phyloP scores from a whole-genome alignment of 1,140 invertebrate genomes.

The Lordiphosa mommai region DNA sequence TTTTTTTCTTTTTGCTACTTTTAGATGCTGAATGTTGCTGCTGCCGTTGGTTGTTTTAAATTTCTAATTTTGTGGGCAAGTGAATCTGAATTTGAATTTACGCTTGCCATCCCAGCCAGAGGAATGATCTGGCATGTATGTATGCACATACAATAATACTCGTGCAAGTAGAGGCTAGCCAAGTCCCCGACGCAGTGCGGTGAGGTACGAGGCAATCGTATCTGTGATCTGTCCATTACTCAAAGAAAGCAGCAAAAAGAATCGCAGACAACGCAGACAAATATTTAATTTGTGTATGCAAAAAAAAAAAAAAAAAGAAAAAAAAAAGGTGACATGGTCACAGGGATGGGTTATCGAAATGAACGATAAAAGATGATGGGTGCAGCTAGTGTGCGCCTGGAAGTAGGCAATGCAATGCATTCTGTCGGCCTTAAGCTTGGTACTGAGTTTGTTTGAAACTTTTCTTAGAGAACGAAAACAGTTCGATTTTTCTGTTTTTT shows the following conservation, averaged over 20 bases:
- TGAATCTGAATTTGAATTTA: conserved; percentile 73
- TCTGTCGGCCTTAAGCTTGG: too few relatives aligned
- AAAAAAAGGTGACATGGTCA: background rate
- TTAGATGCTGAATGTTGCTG: conserved; percentile 54
- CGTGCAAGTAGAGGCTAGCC: background rate
- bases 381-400: conserved; percentile 10
- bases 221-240: conserved; percentile 48
- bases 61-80: conserved; percentile 76
- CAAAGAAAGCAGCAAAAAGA: conserved; percentile 39
- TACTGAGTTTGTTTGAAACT: too few relatives aligned
- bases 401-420: conserved; percentile 41
- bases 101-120: too few relatives aligned
- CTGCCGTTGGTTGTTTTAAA: conserved; percentile 43
- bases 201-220: conserved; percentile 17
- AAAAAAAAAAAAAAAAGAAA: background rate
- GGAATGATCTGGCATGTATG: conserved; percentile 59
- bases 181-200: conserved; percentile 40
- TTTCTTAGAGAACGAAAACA: too few relatives aligned
- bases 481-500: too few relatives aligned
- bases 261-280: conserved; percentile 41
- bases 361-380: background rate
- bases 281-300: conserved; percentile 31
- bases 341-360: conserved; percentile 22
- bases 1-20: conserved; percentile 50
- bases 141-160: conserved; percentile 18